Conservation (phyloP, 2,113 vertebrate genomes). For the Tauraco erythrolophus region DNA sequence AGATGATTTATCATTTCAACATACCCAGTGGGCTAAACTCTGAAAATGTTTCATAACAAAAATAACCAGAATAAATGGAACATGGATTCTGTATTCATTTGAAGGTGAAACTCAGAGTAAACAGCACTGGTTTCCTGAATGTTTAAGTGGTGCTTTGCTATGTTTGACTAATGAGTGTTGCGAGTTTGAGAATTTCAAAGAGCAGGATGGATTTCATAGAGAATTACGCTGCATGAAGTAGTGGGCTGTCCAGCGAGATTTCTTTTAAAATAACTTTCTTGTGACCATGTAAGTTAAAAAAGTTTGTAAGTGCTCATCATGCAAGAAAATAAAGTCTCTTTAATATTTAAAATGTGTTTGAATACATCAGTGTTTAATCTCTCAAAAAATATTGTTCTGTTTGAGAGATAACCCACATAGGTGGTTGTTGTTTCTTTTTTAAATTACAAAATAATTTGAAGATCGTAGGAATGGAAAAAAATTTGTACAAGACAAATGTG, state of each 20-base stretch:
- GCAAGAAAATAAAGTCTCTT: neutral
- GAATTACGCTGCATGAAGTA: neutral
- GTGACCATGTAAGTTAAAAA: neutral
- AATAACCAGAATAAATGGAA: conserved; percentile 64
- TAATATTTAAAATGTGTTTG: neutral
- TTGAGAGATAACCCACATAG: neutral
- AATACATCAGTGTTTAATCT: neutral
- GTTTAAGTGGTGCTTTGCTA: conserved; percentile 53
- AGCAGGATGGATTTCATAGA: conserved; percentile 55
- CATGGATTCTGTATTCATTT: neutral
- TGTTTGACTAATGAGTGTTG: conserved; percentile 69
- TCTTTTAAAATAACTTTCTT: neutral
- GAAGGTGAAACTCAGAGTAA: conserved; percentile 69
- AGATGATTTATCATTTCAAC: conserved; percentile 73
- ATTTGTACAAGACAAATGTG: neutral
- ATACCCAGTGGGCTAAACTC: conserved; percentile 62
- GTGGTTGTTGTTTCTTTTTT: neutral
- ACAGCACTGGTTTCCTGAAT: conserved; percentile 27
- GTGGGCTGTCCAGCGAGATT: neutral
- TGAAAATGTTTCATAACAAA: conserved; percentile 70
- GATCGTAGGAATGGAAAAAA: neutral
- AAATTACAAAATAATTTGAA: neutral
- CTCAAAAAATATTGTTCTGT: neutral
- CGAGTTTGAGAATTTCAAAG: conserved; percentile 42
- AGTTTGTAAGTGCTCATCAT: neutral